Conservation (phyloP, 2,797 vertebrate genomes). For the Bradypodion pumilum region DNA sequence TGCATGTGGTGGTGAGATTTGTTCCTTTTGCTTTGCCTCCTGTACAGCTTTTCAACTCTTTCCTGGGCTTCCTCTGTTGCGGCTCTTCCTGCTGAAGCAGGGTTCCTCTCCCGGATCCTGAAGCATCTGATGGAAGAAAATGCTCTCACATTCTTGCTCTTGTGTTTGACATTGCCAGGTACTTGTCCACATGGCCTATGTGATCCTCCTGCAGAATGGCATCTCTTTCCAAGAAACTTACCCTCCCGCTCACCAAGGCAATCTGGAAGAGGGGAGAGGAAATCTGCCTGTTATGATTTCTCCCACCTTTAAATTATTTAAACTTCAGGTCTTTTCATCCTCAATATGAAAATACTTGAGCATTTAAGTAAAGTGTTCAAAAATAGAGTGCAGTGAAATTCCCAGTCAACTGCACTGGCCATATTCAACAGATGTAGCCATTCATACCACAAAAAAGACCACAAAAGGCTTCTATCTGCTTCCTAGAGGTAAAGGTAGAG, state of each 20-base stretch:
- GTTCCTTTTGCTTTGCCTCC: not conserved
- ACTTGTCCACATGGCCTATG: not conserved
- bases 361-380: not conserved
- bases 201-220: no score
- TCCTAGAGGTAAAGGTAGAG: no score
- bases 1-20: no score
- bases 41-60: slow-evolving; percentile 69
- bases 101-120: slow-evolving; percentile 75
- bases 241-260: no score
- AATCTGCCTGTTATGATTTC: not conserved
- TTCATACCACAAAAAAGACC: not conserved
- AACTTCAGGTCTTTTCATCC: not conserved
- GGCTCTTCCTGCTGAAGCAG: not conserved
- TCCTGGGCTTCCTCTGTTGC: slow-evolving; percentile 51
- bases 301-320: not conserved
- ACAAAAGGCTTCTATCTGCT: no score
- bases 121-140: slow-evolving; percentile 78
- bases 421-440: not conserved
- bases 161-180: slow-evolving; percentile 81
- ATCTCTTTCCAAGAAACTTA: no score
- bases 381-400: not conserved
- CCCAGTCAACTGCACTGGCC: not conserved
- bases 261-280: not conserved
- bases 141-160: slow-evolving; percentile 76
- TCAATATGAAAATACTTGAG: not conserved